These are phyloP conservation scores for Cynoglossus semilaevis DNA, from an alignment of 2,113 vertebrate species.

Conservation along the genomic window DNA sequence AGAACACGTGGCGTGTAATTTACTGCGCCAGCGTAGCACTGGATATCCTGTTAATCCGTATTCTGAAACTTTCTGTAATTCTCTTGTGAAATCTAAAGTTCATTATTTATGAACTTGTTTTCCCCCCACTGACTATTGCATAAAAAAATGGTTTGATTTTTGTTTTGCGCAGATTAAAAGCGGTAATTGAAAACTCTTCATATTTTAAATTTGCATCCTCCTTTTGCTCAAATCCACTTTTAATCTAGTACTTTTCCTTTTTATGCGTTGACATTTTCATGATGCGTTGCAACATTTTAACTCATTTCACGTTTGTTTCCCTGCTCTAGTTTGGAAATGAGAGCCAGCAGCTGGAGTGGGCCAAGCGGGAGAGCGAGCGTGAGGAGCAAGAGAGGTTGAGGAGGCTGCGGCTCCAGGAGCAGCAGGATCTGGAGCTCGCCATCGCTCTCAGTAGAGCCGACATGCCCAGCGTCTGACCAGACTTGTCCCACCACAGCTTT, in stretches of 20 bases:
- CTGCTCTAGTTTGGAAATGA: slow-evolving; percentile 89
- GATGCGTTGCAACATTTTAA: background rate
- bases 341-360: slow-evolving; percentile 93
- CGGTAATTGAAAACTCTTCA: slow-evolving; percentile 7
- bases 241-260: slow-evolving; percentile 1
- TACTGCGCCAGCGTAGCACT: slow-evolving; percentile 1
- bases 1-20: slow-evolving; percentile 11
- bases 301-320: slow-evolving; percentile 23
- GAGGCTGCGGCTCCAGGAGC: slow-evolving; percentile 85
- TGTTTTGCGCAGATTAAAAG: slow-evolving; percentile 2
- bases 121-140: background rate
- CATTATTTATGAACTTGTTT: slow-evolving; percentile 4
- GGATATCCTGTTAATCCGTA: background rate
- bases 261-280: slow-evolving; percentile 10
- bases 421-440: slow-evolving; percentile 91
- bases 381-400: slow-evolving; percentile 88
- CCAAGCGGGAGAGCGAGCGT: slow-evolving; percentile 88
- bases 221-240: background rate
- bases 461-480: slow-evolving; percentile 79
- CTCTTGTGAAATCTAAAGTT: slow-evolving; percentile 13
- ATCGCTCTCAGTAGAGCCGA: slow-evolving; percentile 93
- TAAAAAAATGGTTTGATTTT: slow-evolving; percentile 7
- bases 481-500: slow-evolving; percentile 6
- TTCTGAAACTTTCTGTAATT: slow-evolving; percentile 1
- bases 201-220: slow-evolving; percentile 15